Base-by-base conservation (phyloP, 2,888 invertebrate species). In the Agonopterix subpropinquella region DNA sequence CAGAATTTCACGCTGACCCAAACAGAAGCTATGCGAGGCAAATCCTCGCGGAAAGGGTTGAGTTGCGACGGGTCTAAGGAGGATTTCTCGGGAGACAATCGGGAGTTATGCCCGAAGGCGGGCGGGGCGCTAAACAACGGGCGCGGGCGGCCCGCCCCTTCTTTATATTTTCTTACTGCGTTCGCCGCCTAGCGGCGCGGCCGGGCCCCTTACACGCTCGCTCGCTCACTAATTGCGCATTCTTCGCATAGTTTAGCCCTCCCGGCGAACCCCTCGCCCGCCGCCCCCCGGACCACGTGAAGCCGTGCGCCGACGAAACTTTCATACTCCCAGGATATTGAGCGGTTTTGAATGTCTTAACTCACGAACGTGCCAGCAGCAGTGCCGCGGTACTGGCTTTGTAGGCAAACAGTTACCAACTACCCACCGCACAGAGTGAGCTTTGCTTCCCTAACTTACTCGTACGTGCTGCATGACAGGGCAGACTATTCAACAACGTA, bases 191-290 rank as follows among this genome's bases (percentile, higher is more conserved):
- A 73, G 82, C 82, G 80, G 80, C 85, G 80, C 87, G 88, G 89
- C 89, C 88, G 90, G 90, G 90, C 91, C 87, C 86, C 89, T 83
- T 89, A 89, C 89, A 89, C 89, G 90, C 91, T 90, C 91, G 92
- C 91, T 91, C 92, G 92, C 92, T 93, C 95, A 95, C 95, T 95
- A 95, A 96, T 96, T 95, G 95, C 95, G 94, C 95, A 96, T 95
- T 96, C 95, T 95, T 95, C 94, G 94, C 95, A 95, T 95, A 95
- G 95, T 95, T 95, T 94, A 93, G 92, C 91, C 91, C 92, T 92
- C 91, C 90, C 85, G 86, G 84, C 89, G 86, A 75, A 77, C 89
- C 89, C 89, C 83, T 78, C 87, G 80, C 84, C 80, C 72, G 71
- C 81, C 85, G 72, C 81, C 77, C 45, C 82, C 84, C 80, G 83